Evolutionary conservation across 1,140 invertebrate species (phyloP), one percentile per base, ranked within the genome.

Genomic region (Drosophila funebris): DNA sequence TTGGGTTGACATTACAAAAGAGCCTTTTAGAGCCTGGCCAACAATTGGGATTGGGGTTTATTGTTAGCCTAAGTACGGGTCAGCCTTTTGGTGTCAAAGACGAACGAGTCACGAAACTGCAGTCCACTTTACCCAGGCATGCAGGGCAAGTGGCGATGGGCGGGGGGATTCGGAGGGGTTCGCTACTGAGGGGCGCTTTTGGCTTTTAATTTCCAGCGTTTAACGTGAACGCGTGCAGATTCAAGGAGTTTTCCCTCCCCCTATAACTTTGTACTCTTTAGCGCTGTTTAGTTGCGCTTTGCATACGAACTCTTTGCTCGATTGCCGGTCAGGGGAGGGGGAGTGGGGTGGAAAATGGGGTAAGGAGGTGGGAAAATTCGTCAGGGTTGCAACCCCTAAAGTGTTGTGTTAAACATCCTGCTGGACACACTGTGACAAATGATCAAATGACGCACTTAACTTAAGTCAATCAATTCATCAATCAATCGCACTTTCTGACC

Each of bases 31-130:
- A 72, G 54, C 31, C 67, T 56, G 60, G 13, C 36, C 20, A 9
- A 31, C 24, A 31, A 39, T 62, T 50, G 22, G 57, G 46, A 31
- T 18, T 18, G 48, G 29, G 48, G 48, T 39, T 69, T 61, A 57
- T 69, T 85, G 78, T 78, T 87, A 44, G 75, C 57, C 61, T 87
- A 85, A 85, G 73, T 85, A 81, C 74, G 77, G 82, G 61, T 73
- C 78, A 69, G 78, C 71, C 68, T 73, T 82, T 87, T 83, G 83
- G 83, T 87, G 83, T 87, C 83, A 88, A 75, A 85, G 83, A 78
- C 78, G 80, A 56, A 62, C 63, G 44, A 78, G 70, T 69, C 60
- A 73, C 64, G 56, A 36, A 46, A 73, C 54, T 58, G 37, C 72
- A 60, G 9, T 20, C 31, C 13, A 20, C 20, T 43, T 7, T n/a